Base-by-base conservation (phyloP, 1,140 invertebrate species). In the Dreissena rostriformis region DNA sequence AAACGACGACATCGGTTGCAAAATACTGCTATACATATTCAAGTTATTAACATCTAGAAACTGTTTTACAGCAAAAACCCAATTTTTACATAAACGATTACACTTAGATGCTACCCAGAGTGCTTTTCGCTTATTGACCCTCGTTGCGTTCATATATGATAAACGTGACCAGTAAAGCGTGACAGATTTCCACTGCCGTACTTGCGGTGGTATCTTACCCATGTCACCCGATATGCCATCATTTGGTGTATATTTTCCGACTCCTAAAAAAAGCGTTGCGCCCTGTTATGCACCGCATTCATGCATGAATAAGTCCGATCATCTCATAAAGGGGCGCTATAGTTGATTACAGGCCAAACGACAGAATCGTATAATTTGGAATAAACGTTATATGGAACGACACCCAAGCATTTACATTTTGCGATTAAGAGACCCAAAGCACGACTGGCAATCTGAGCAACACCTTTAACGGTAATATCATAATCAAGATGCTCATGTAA, bases 401-500 rank as follows among this genome's bases (percentile, higher is more conserved):
- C 29, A 39, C 24, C 26, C 17, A 39, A 19, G 17, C 29, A 1
- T 28, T 68, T 71, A 39, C 68, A 28, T 39, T 39, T 39, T 39
- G 29, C 68, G 52, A 39, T 71, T 14, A 71, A 15, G 19, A 71
- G 68, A 28, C 24, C 29, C 15, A 39, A 22, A n/a, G 68, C 68
- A 39, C 29, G 68, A 29, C 66, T 68, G 24, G 66, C 66, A 68
- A 7, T 29, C 26, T 71, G 29, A 29, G 28, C 14, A 12, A 28
- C 12, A 15, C 10, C 26, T 51, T 71, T 71, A 11, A 51, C 29
- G 15, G 68, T 71, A 71, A 71, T 71, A 49, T 71, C 22, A 49
- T 39, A 71, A 71, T 71, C 68, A 49, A 71, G 26, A 29, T 71
- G 68, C 52, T 71, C 68, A 71, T 4, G 68, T n/a, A 71, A 24